Evolutionary conservation across 2,888 invertebrate species (phyloP).

Genomic region (Noctua janthina): DNA sequence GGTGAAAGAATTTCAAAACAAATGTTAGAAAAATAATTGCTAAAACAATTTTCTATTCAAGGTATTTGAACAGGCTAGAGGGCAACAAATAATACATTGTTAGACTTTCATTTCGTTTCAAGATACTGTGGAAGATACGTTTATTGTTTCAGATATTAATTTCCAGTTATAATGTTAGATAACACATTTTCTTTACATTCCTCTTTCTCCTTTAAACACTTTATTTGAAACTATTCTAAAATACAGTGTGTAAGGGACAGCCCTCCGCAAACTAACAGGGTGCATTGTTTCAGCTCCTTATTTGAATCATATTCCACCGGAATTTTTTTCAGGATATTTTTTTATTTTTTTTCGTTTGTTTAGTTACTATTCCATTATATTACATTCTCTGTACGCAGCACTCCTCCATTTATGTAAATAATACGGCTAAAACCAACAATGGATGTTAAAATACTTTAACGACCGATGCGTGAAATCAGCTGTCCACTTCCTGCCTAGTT

Average conservation of each 20-base stretch:
- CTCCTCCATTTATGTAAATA: no score
- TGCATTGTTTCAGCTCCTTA: no score
- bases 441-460: no score
- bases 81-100: neutral
- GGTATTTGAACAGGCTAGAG: neutral
- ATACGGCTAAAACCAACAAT: no score
- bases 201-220: neutral
- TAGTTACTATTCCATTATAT: no score
- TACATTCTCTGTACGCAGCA: no score
- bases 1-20: neutral
- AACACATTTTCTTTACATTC: neutral
- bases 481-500: no score
- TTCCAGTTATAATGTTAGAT: neutral
- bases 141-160: neutral
- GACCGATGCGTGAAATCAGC: no score
- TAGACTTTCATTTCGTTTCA: neutral
- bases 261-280: no score
- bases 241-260: neutral
- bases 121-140: neutral
- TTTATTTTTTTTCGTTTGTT: no score
- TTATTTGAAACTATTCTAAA: neutral
- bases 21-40: neutral
- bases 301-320: no score
- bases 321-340: no score
- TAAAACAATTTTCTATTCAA: neutral